Percentiles rank a stretch among this genome's conserved stretches.
Conservation (phyloP, 2,888 invertebrate species). For the Camponotus fellah region DNA sequence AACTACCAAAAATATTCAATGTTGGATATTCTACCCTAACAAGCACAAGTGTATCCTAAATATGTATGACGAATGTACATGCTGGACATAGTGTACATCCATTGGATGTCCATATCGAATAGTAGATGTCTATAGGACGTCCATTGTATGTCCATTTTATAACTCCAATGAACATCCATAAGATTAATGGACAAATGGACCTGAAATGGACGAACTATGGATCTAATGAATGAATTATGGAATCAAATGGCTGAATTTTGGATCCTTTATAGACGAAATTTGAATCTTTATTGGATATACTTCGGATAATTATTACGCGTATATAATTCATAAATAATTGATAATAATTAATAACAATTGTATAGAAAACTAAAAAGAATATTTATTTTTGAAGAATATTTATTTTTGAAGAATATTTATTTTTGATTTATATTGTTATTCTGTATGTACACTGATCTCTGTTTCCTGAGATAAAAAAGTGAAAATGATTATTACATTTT, state of each 20-base stretch:
- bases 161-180: conserved; percentile 3
- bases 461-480: too few relatives aligned
- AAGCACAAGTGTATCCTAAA: neutral
- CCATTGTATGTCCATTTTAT: neutral
- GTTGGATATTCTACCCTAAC: too few relatives aligned
- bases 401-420: neutral
- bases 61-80: neutral
- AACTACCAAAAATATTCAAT: too few relatives aligned
- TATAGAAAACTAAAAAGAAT: neutral
- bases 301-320: too few relatives aligned
- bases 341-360: neutral
- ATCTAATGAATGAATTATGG: neutral
- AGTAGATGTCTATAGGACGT: neutral
- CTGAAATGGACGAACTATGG: too few relatives aligned
- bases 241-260: neutral
- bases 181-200: neutral
- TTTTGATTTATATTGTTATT: neutral
- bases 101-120: neutral
- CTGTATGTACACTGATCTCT: neutral
- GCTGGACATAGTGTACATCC: neutral
- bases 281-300: neutral
- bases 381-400: too few relatives aligned
- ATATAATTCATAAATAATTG: neutral
- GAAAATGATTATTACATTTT: too few relatives aligned
- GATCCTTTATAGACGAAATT: neutral